Evolutionary conservation across 2,888 invertebrate species (phyloP), one percentile per base, ranked within the genome.

Genomic region (Apodemia zela): DNA sequence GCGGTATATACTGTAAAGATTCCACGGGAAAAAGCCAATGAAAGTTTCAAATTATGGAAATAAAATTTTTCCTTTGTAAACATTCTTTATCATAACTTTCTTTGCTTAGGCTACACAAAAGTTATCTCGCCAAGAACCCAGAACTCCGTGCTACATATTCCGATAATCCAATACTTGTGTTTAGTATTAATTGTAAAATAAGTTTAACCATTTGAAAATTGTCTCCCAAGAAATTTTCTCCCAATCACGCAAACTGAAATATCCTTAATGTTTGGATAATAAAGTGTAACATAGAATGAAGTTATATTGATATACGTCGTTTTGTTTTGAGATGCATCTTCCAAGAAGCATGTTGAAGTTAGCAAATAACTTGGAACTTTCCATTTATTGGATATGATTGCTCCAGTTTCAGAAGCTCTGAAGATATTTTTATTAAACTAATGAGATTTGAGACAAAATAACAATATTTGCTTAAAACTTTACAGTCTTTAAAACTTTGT

Each of bases 381-480:
- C 51, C 51, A n/a, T 51, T 51, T 51, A n/a, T 51, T 11, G 11
- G 21, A 51, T 51, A 51, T 51, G 18, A 51, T 11, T 51, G 51
- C 11, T 51, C 51, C 51, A 51, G 21, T 51, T 51, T 51, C 21
- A 0, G 51, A 51, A 51, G 51, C 18, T 17, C 11, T 51, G 6
- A 18, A 18, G 21, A 13, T 21, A 49, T 18, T 21, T 51, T 18
- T 51, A 51, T 51, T 51, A 3, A 17, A 17, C 5, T 47, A 35
- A 13, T 13, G 38, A 38, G 38, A 38, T 38, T 38, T 38, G 13
- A 38, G 13, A 38, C 11, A 38, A 3, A 38, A 38, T 38, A 38
- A 38, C 38, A 35, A 35, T 35, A 35, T 35, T 35, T 35, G 7
- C 8, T n/a, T n/a, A n/a, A 7, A 35, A 6, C 29, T 29, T 29